Evolutionary conservation across 2,113 vertebrate species (phyloP).

Genomic region (Bubo blakistoni): DNA sequence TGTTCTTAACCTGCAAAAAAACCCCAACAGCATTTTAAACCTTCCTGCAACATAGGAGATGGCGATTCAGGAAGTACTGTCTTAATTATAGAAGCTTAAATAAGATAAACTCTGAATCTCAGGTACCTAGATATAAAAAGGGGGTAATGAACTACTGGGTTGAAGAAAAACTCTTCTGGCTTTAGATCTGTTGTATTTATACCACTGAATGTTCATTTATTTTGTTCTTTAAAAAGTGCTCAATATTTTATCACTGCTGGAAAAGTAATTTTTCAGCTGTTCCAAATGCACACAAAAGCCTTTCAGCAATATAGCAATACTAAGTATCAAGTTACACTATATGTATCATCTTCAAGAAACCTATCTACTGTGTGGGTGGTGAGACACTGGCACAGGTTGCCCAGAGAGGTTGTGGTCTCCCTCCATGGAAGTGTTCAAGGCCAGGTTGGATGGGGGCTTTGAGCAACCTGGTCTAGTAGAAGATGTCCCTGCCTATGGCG

Average conservation of each 20-base stretch:
- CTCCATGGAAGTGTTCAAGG: too few species aligned
- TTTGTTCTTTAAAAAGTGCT: neutral
- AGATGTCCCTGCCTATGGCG: too few species aligned
- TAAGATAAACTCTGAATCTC: neutral
- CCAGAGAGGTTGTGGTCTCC: too few species aligned
- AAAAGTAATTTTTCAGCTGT: neutral
- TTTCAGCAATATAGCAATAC: neutral
- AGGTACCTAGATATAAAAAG: neutral
- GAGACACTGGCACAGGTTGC: too few species aligned
- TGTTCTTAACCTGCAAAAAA: neutral
- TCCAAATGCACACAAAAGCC: neutral
- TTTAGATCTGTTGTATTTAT: neutral
- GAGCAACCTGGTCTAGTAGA: too few species aligned
- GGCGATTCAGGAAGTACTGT: neutral
- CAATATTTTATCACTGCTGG: neutral
- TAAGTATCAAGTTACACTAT: neutral
- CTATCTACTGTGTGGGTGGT: too few species aligned
- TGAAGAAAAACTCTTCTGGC: neutral
- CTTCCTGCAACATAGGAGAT: neutral
- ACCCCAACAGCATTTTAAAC: accelerated
- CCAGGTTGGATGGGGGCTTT: too few species aligned
- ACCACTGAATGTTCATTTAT: neutral
- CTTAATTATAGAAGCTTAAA: neutral
- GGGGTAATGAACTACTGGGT: neutral
- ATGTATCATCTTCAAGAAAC: neutral